Conservation (phyloP, 2,113 vertebrate genomes). For the Carettochelys insculpta region DNA sequence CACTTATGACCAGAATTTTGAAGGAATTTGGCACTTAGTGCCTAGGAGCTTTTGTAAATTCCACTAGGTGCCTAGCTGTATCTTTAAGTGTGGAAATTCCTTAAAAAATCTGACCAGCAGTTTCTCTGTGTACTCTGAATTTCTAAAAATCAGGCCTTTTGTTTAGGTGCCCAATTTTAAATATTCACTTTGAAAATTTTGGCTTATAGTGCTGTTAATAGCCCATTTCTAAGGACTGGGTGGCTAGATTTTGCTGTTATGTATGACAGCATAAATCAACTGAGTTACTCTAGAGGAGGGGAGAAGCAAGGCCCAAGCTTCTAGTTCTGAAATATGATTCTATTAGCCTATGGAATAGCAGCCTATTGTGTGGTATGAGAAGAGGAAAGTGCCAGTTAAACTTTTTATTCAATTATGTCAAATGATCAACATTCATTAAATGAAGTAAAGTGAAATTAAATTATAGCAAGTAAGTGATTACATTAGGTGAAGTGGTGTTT, state of each 20-base stretch:
- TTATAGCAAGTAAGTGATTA: conserved; percentile 53
- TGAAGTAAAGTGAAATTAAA: conserved; percentile 56
- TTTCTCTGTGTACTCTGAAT: not conserved
- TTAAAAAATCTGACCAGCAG: not conserved
- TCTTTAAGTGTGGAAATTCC: not conserved
- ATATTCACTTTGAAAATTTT: not conserved
- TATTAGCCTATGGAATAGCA: not conserved
- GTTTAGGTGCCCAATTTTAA: not conserved
- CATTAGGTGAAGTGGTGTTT: conserved; percentile 51
- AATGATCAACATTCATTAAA: conserved; percentile 57
- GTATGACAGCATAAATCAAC: not conserved
- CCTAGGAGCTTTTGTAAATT: not conserved
- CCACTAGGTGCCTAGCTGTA: not conserved
- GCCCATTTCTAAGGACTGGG: not conserved
- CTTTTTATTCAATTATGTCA: conserved; percentile 54
- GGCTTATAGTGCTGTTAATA: rapidly evolving
- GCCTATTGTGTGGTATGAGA: not conserved
- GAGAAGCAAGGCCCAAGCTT: not conserved
- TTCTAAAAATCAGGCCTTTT: not conserved
- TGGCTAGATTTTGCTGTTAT: not conserved
- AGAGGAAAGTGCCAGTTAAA: conserved; percentile 14
- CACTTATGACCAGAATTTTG: not conserved
- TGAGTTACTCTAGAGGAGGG: not conserved
- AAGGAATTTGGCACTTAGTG: not conserved
- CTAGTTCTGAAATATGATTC: not conserved